Percentiles rank a stretch among this genome's conserved stretches.
Conservation (phyloP, 2,888 invertebrate species). For the Cataglyphis altisquamis region DNA sequence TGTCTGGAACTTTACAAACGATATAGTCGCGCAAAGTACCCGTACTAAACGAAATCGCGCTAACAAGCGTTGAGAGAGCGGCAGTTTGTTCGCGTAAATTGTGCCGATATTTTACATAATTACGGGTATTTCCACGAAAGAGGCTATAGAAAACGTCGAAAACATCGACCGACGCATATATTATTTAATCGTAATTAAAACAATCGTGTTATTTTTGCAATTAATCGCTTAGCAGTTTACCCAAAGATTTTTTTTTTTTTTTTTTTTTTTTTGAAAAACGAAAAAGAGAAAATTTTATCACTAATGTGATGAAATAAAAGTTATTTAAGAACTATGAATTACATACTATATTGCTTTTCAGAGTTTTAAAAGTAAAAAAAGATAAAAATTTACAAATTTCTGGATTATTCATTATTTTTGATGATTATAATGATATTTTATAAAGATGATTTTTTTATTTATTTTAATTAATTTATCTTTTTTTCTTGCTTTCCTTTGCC, state of each 20-base stretch:
- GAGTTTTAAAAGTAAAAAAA: background rate
- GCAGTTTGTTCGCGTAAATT: conserved; percentile 15
- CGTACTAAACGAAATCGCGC: conserved; percentile 41
- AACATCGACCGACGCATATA: background rate
- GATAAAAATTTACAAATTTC: background rate
- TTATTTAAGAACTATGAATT: background rate
- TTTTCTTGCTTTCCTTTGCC: background rate
- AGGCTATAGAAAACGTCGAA: conserved; percentile 4
- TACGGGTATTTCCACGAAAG: conserved; percentile 4
- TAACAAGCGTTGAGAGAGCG: conserved; percentile 38
- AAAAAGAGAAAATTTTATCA: background rate
- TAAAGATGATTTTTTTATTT: background rate
- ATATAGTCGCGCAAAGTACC: conserved; percentile 43
- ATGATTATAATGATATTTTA: background rate
- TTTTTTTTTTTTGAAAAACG: background rate
- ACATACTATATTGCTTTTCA: background rate
- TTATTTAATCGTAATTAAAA: conserved; percentile 28
- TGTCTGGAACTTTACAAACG: conserved; percentile 45
- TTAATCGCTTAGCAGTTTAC: background rate
- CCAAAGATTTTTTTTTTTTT: background rate
- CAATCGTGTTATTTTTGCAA: background rate
- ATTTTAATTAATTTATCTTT: background rate
- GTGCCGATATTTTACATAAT: conserved; percentile 51
- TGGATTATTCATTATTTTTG: background rate
- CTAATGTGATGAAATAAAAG: background rate